These are phyloP conservation scores for Oeneis ivallda DNA, from an alignment of 2,888 invertebrate genomes.

Conservation along the genomic window DNA sequence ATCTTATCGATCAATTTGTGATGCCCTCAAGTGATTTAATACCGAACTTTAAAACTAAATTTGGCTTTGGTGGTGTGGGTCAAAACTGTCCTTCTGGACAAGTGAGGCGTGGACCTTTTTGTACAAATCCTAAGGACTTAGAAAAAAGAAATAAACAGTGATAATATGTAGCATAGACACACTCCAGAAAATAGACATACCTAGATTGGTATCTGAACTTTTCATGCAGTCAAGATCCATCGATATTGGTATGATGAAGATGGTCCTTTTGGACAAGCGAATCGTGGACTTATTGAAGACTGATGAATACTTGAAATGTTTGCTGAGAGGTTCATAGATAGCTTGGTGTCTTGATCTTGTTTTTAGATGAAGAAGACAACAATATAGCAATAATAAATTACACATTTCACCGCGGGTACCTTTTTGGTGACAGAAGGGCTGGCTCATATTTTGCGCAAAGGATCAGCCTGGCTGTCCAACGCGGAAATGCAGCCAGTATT, in stretches of 20 bases:
- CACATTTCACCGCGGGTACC: no score
- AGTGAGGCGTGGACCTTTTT: conserved; percentile 28
- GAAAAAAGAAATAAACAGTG: background rate
- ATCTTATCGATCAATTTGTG: conserved; percentile 22
- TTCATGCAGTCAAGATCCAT: background rate
- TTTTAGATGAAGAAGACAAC: background rate
- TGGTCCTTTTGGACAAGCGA: background rate
- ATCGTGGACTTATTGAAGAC: background rate
- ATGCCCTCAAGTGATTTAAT: conserved; percentile 10
- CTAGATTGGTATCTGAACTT: no score
- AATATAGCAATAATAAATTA: no score
- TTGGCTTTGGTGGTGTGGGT: conserved; percentile 12
- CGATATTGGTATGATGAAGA: background rate
- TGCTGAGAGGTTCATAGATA: background rate
- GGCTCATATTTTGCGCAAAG: no score
- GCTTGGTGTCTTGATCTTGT: background rate
- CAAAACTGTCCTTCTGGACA: conserved; percentile 25
- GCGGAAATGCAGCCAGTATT: no score
- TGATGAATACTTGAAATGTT: background rate
- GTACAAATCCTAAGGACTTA: background rate
- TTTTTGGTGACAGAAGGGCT: no score
- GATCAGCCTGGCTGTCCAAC: no score
- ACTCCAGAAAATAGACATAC: no score
- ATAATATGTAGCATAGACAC: no score
- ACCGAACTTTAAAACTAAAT: conserved; percentile 25